These are phyloP conservation scores for Epicampocera succincta DNA, from an alignment of 2,888 invertebrate species.

Conservation along the genomic window DNA sequence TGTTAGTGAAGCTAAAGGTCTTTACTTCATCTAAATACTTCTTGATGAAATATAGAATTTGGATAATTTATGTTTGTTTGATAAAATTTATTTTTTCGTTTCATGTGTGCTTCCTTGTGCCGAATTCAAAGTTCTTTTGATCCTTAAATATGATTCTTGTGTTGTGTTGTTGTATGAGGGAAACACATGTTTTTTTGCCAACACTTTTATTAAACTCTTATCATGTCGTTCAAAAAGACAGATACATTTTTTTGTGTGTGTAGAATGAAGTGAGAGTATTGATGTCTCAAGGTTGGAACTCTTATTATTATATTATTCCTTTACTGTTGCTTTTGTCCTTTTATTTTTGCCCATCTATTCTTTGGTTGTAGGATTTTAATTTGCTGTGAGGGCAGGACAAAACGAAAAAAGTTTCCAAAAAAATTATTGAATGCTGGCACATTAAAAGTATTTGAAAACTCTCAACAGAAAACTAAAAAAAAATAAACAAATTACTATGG, in stretches of 20 bases:
- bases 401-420: no score
- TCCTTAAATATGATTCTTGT: constrained; percentile 2
- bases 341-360: no score
- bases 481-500: no score
- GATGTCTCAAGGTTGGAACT: no score
- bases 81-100: neutral
- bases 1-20: neutral
- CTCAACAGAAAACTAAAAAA: no score
- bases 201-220: constrained; percentile 50
- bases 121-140: constrained; percentile 33
- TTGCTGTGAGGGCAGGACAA: no score
- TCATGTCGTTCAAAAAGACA: constrained; percentile 24
- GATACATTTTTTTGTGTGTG: neutral
- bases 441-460: no score
- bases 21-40: constrained; percentile 5
- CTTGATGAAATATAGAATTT: constrained; percentile 1
- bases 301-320: no score
- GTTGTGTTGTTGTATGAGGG: constrained; percentile 10
- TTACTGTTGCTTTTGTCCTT: no score
- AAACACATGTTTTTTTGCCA: constrained; percentile 19
- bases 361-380: no score
- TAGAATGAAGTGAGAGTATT: no score
- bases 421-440: no score
- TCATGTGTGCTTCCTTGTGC: constrained; percentile 11
- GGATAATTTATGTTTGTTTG: constrained; percentile 10